phyloP scores from a whole-genome alignment of 2,797 vertebrate genomes.

The Ceyx erithaca region DNA sequence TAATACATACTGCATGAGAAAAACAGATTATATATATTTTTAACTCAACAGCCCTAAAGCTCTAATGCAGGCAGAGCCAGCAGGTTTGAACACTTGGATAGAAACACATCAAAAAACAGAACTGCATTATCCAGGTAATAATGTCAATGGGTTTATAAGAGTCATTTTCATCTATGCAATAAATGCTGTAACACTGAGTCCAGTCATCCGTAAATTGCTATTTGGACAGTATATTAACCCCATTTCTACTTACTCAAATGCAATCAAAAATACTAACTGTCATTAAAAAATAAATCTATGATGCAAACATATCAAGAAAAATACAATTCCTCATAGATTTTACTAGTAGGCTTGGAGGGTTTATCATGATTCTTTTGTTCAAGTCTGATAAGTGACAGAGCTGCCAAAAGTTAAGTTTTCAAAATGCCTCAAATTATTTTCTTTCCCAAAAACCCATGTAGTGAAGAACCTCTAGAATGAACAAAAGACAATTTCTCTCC shows the following conservation, averaged over 20 bases:
- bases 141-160: background rate
- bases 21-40: background rate
- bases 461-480: background rate
- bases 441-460: background rate
- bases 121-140: background rate
- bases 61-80: background rate
- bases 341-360: background rate
- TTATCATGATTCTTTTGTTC: background rate
- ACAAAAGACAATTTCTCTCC: background rate
- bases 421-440: background rate
- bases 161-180: background rate
- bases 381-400: background rate
- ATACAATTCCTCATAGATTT: background rate
- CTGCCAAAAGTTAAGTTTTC: background rate
- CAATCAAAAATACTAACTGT: background rate
- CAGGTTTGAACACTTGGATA: background rate
- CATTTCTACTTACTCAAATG: background rate
- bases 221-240: background rate
- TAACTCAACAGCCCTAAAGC: background rate
- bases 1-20: background rate
- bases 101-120: background rate
- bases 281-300: background rate
- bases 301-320: background rate
- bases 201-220: background rate
- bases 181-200: background rate